Base-by-base conservation (phyloP, 2,888 invertebrate species). In the Athalia cordata region DNA sequence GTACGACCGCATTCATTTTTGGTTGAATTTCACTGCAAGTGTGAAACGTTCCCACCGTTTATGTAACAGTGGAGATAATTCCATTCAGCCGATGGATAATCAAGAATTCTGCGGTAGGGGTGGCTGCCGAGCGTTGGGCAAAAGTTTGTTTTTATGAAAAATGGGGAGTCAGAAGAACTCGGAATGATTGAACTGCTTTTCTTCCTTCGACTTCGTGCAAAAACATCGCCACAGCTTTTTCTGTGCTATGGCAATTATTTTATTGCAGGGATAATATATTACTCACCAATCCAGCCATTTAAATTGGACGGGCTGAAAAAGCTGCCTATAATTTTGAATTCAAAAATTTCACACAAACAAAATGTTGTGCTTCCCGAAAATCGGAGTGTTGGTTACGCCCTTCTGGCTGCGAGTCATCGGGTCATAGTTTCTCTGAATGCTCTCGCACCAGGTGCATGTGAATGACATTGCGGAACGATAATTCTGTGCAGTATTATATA, bases 141-240 rank as follows among this genome's bases (percentile, higher is more conserved):
- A 13, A 72, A 57, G 13, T 59, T 72, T 72, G n/a, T 47, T 47
- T 5, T 6, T 13, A 47, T 72, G 72, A 59, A 57, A 72, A 72
- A 57, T 43, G 59, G 57, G 8, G 13, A 72, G 59, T 59, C 59
- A 45, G 45, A 72, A 59, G 57, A 47, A 15, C 13, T 15, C 47
- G 3, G 59, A 72, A 72, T 72, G 57, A 72, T 59, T 47, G 13
- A 72, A 72, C 57, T 72, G 59, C 72, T 7, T 72, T 47, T 57
- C 47, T 72, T 59, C 59, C 5, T 72, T 47, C 59, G 59, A 59
- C 45, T 45, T 29, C 29, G 45, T 45, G 57, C 6, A 57, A 57
- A 59, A 13, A 9, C 57, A 8, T 72, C 5, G 1, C 11, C 59
- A 4, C 59, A 45, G n/a, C 29, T 15, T 29, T 0, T 62, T n/a